Evolutionary conservation across 2,113 vertebrate genomes (phyloP).

Genomic region (Rhipidura dahli): DNA sequence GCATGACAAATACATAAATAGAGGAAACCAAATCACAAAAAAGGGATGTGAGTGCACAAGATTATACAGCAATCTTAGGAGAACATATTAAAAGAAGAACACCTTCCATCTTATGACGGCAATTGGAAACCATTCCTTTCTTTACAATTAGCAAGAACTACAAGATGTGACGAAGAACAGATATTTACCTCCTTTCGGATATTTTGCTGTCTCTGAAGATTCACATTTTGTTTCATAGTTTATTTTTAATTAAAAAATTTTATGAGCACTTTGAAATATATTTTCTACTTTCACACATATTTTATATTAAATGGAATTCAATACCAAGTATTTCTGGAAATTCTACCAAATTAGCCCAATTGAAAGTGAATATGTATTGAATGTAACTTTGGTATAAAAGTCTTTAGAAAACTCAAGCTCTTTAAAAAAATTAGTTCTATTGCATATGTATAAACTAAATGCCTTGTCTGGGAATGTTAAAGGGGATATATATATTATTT

Average conservation of each 20-base stretch:
- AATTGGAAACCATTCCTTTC: background rate
- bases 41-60: background rate
- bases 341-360: background rate
- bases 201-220: background rate
- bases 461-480: background rate
- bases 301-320: constrained; percentile 1
- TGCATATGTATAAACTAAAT: background rate
- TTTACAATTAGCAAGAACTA: background rate
- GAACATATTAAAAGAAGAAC: background rate
- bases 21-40: background rate
- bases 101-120: background rate
- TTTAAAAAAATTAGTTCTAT: background rate
- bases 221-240: background rate
- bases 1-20: background rate
- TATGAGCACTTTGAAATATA: background rate
- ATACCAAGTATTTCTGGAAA: background rate
- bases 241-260: background rate
- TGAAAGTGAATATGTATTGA: background rate
- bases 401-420: background rate
- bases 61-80: background rate
- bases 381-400: background rate
- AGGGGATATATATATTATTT: background rate
- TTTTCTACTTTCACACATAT: background rate
- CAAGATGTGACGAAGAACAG: background rate
- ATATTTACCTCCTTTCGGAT: background rate